These are phyloP conservation scores for Hemicentrotus pulcherrimus DNA, from an alignment of 35 echinoderm and acorn worm species.

Conservation along the genomic window DNA sequence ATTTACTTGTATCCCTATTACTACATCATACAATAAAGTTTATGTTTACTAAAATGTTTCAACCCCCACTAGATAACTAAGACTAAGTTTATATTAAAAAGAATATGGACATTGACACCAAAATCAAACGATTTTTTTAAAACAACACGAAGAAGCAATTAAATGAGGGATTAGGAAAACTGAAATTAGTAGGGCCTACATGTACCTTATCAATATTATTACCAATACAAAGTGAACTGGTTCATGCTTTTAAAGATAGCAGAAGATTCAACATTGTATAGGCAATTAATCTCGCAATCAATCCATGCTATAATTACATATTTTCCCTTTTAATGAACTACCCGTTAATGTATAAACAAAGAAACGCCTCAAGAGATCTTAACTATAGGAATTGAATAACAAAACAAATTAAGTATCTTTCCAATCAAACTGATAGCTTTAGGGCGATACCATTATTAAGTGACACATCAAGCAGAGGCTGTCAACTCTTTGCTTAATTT, in stretches of 20 bases:
- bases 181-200: too few relatives aligned
- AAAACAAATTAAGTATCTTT: not conserved
- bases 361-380: not conserved
- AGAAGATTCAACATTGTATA: not conserved
- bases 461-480: not conserved
- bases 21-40: too few relatives aligned
- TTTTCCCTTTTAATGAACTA: not conserved
- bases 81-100: too few relatives aligned
- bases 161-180: not conserved
- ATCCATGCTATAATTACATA: not conserved
- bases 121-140: too few relatives aligned
- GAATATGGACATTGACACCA: too few relatives aligned
- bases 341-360: not conserved
- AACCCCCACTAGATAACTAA: too few relatives aligned
- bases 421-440: not conserved
- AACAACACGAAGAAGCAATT: not conserved
- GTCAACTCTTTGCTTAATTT: not conserved
- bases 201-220: too few relatives aligned
- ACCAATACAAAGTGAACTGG: too few relatives aligned
- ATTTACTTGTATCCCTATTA: too few relatives aligned
- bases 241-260: too few relatives aligned
- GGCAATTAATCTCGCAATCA: not conserved
- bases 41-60: too few relatives aligned
- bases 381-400: not conserved
- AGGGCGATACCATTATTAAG: not conserved